Evolutionary conservation across 2,888 invertebrate genomes (phyloP).

Genomic region (Epiperipatus broadwayi): DNA sequence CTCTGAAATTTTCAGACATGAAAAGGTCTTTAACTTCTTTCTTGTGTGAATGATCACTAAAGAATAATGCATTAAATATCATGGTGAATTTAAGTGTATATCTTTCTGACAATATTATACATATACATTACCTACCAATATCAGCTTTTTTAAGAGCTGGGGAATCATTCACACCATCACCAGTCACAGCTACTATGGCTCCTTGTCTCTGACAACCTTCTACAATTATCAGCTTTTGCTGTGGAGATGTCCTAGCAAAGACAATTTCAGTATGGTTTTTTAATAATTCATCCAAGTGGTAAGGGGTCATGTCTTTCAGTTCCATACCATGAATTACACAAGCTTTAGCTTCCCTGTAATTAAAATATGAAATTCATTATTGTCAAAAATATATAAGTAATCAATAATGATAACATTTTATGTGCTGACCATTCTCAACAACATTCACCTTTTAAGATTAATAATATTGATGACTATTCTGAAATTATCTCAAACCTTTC

Average conservation of each 20-base stretch:
- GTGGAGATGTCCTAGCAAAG: slow-evolving; percentile 36
- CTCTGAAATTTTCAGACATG: too few relatives aligned
- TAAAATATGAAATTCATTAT: not conserved
- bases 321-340: slow-evolving; percentile 46
- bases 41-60: too few relatives aligned
- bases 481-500: too few relatives aligned
- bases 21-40: too few relatives aligned
- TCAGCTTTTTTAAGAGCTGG: slow-evolving; percentile 65
- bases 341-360: slow-evolving; percentile 52
- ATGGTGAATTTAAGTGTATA: too few relatives aligned
- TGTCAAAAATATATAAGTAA: not conserved
- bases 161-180: slow-evolving; percentile 71
- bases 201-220: slow-evolving; percentile 61
- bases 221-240: slow-evolving; percentile 40
- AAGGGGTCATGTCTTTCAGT: slow-evolving; percentile 25
- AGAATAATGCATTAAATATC: too few relatives aligned
- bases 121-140: slow-evolving; percentile 37
- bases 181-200: slow-evolving; percentile 62
- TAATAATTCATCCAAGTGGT: slow-evolving; percentile 32
- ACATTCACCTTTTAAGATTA: too few relatives aligned
- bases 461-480: too few relatives aligned
- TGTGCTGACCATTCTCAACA: too few relatives aligned
- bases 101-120: too few relatives aligned
- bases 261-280: slow-evolving; percentile 32
- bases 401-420: too few relatives aligned